Evolutionary conservation across 2,797 vertebrate genomes (phyloP), one percentile per base, ranked within the genome.

Genomic region (Anabacerthia variegaticeps): DNA sequence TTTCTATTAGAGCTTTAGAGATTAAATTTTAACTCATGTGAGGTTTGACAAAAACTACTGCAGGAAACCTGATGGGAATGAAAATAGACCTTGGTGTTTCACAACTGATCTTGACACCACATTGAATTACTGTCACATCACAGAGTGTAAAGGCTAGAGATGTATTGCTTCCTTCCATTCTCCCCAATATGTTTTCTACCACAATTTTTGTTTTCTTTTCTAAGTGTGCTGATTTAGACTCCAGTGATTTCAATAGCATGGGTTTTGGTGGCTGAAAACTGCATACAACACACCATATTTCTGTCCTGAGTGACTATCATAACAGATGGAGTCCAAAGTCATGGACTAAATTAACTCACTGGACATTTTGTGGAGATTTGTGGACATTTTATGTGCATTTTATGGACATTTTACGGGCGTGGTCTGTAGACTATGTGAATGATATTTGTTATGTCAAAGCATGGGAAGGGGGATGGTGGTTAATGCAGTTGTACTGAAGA

Each of bases 41-140:
- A 98, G 98, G 7, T 96, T 99, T 96, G 98, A 99, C 52, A 97
- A 98, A 19, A 99, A 98, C 90, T 99, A 97, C 96, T 99, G 98
- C 74, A 98, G 98, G 79, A 99, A 99, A 95, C 98, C 98, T 4
- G 98, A 99, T 65, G 66, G 9, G 3, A 98, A 99, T 41, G 6
- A 4, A 0, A 48, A 92, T 0, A 98, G 98, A 18, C 98, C 98
- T 24, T 98, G 98, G 98, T 99, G 98, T 87, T 99, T 99, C 96
- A 99, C 98, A 58, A 98, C 76, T 0, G 93, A 98, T 75, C 39
- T 79, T 2, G 2, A 17, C 1, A 88, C 63, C 18, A 97, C 98
- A 94, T 99, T 92, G 97, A 98, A 99, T 92, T 92, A 95, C 97
- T 99, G 98, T 44, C 54, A 93, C 15, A 94, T 99, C 13, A 56